phyloP scores from a whole-genome alignment of 2,888 invertebrate species.

The Drosophila quinaria region DNA sequence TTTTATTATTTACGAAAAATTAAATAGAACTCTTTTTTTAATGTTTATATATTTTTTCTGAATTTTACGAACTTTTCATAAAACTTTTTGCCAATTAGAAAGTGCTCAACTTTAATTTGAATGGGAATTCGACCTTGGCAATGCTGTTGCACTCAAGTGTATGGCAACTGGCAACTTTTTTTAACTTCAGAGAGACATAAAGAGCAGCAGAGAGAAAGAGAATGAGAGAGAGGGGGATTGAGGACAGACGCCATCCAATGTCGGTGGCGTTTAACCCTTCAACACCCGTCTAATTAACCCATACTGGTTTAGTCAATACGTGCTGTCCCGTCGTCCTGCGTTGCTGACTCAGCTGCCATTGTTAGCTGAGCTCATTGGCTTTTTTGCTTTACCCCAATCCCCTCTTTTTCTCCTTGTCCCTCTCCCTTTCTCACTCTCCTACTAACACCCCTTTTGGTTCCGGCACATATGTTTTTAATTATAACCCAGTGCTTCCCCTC shows the following conservation, averaged over 20 bases:
- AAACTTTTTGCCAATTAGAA: constrained; percentile 1
- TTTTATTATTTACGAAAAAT: neutral
- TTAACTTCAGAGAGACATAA: neutral
- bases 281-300: constrained; percentile 76
- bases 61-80: neutral
- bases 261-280: constrained; percentile 55
- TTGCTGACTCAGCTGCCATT: constrained; percentile 62
- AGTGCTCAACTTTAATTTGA: neutral
- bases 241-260: constrained; percentile 24
- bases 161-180: constrained; percentile 18
- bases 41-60: neutral
- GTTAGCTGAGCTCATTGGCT: constrained; percentile 41
- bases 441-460: constrained; percentile 39
- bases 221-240: neutral
- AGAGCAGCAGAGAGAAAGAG: neutral
- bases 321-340: constrained; percentile 21
- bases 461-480: constrained; percentile 78
- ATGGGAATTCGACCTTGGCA: constrained; percentile 42
- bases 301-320: constrained; percentile 26
- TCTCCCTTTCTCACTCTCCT: neutral
- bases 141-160: constrained; percentile 40
- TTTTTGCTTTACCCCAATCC: neutral
- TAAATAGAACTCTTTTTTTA: neutral
- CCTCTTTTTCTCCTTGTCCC: neutral
- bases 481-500: constrained; percentile 48